These are phyloP conservation scores for Nycticebus coucang DNA, from an alignment of 2,113 vertebrate species.

Conservation along the genomic window DNA sequence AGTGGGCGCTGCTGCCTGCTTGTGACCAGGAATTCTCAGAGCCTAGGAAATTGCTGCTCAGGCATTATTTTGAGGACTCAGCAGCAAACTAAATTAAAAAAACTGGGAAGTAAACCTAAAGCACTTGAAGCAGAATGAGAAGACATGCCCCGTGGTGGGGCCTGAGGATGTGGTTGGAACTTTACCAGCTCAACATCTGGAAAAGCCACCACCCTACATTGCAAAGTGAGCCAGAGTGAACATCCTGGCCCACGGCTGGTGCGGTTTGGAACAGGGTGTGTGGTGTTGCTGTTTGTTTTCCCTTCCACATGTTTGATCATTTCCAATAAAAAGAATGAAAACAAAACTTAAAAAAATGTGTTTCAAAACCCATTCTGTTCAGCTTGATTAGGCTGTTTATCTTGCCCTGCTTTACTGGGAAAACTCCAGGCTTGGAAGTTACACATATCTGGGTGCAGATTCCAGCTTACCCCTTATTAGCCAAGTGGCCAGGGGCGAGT, in stretches of 20 bases:
- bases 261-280: rapidly evolving
- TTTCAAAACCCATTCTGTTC: background rate
- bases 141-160: background rate
- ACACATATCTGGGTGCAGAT: background rate
- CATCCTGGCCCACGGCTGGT: rapidly evolving
- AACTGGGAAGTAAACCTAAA: background rate
- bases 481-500: background rate
- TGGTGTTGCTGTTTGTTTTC: background rate
- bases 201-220: rapidly evolving
- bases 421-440: background rate
- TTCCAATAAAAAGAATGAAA: slow-evolving; percentile 19
- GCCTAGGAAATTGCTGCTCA: rapidly evolving
- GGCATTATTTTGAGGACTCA: background rate
- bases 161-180: background rate
- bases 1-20: rapidly evolving
- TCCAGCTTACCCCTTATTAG: background rate
- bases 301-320: background rate
- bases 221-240: rapidly evolving
- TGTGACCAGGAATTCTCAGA: rapidly evolving
- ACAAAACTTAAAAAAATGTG: background rate
- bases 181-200: background rate
- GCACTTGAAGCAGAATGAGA: background rate
- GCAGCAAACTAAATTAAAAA: background rate
- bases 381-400: background rate
- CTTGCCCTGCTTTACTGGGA: background rate